These are phyloP conservation scores for Euwallacea fornicatus DNA, from an alignment of 1,140 invertebrate genomes.

Conservation along the genomic window DNA sequence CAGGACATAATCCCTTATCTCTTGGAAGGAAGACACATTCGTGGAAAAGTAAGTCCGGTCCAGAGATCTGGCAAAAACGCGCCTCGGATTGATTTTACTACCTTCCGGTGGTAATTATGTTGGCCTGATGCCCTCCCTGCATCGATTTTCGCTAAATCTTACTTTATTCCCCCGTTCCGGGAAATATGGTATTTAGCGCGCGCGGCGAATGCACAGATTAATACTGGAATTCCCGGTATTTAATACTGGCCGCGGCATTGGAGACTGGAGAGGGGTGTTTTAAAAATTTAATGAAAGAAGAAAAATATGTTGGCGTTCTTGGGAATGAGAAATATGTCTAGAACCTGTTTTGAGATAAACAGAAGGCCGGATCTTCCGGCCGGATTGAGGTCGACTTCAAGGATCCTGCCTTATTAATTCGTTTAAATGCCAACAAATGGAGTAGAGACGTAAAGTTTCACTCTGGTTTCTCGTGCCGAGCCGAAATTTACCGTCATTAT, in stretches of 20 bases:
- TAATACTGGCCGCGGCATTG: constrained; percentile 6
- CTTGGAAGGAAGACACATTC: constrained; percentile 21
- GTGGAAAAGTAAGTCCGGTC: constrained; percentile 27
- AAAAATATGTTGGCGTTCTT: not conserved
- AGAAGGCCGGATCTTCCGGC: too few species aligned
- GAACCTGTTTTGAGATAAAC: too few species aligned
- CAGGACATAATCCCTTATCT: constrained; percentile 25
- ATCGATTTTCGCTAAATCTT: constrained; percentile 33
- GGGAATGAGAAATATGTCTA: constrained; percentile 1
- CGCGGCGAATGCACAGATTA: constrained; percentile 26
- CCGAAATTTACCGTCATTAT: too few species aligned
- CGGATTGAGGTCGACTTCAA: too few species aligned
- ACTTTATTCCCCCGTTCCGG: constrained; percentile 28
- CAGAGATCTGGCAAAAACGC: constrained; percentile 27
- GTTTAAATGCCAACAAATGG: too few species aligned
- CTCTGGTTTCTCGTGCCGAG: too few species aligned
- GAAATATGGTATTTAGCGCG: constrained; percentile 26
- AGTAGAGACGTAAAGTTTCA: too few species aligned
- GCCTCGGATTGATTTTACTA: constrained; percentile 28
- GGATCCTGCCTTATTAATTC: too few species aligned
- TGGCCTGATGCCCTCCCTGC: constrained; percentile 21
- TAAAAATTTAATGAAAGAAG: constrained; percentile 16
- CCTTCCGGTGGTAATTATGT: constrained; percentile 30
- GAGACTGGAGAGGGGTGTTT: constrained; percentile 2
- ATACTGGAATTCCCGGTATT: constrained; percentile 27